Evolutionary conservation across 2,797 vertebrate species (phyloP).

Genomic region (Avahi laniger): DNA sequence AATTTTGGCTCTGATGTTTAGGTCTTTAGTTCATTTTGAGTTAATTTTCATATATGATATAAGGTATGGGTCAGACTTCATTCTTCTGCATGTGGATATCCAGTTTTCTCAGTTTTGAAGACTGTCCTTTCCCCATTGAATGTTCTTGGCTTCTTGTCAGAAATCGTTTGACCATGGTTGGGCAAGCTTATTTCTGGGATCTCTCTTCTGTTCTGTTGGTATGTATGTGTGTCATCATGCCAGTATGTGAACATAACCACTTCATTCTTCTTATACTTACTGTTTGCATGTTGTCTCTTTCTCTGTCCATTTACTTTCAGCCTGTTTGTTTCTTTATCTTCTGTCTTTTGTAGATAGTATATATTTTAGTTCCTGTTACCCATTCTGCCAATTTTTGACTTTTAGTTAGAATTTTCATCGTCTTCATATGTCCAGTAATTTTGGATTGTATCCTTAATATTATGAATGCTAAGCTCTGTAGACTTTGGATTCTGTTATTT

Average conservation of each 20-base stretch:
- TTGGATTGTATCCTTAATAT: not conserved
- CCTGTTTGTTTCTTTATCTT: not conserved
- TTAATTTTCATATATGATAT: too few relatives aligned
- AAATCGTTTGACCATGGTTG: not conserved
- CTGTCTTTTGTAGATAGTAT: not conserved
- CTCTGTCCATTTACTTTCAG: not conserved
- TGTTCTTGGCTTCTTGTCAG: not conserved
- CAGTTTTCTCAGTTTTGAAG: too few relatives aligned
- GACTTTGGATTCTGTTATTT: not conserved
- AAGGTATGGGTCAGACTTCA: too few relatives aligned
- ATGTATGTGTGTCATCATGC: not conserved
- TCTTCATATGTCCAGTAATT: not conserved
- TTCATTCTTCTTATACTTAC: not conserved
- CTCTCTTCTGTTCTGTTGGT: not conserved
- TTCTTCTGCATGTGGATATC: too few relatives aligned
- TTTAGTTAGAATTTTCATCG: constrained; percentile 9
- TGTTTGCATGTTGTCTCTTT: not conserved
- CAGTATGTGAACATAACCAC: not conserved
- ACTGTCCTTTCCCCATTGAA: too few relatives aligned
- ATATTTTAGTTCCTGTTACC: not conserved
- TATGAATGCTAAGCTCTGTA: not conserved
- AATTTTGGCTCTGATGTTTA: too few relatives aligned
- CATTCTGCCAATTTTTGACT: not conserved
- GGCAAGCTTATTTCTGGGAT: not conserved
- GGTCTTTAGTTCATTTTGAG: too few relatives aligned